Base-by-base conservation (phyloP, 2,888 invertebrate species). In the Zele albiditarsus region DNA sequence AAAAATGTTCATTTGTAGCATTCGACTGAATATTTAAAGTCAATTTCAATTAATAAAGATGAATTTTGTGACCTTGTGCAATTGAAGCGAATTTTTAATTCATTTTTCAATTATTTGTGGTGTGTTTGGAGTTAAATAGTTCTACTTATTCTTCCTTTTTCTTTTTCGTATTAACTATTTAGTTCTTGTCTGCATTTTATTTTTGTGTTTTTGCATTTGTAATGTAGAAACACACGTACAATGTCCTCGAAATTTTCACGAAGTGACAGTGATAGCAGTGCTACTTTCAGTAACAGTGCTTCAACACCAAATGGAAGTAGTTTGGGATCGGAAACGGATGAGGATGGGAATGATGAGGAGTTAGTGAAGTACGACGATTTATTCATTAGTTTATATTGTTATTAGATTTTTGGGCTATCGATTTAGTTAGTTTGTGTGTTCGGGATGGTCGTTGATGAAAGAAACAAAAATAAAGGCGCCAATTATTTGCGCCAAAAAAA, bases 231-330 rank as follows among this genome's bases (percentile, higher is more conserved):
- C 4, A 20, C 5, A 5, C 75, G 86, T 87, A 82, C 82, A 66
- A 81, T 81, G 60, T 74, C 83, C 4, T 82, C 85, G 8, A 88
- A 85, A 78, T 86, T 85, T 73, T 79, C 75, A 53, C 81, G 85
- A 77, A 80, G 84, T 23, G 89, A 84, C 68, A 89, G 90, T 77
- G 90, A 89, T 71, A 90, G 89, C 75, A 89, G 90, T 78, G 90
- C 88, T 67, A 90, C 90, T 3, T 90, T 90, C 81, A 90, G 90
- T 78, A 90, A 90, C 79, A 89, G 89, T 77, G 89, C 88, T 3
- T 89, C 89, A 14, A 89, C 89, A 8, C 84, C 89, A 27, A 88
- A 89, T 81, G 89, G 87, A 81, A 89, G 89, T 79, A 86, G 87
- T 16, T 81, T 89, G 74, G 87, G 87, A 60, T 89, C 89, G 16